Base-by-base conservation (phyloP, 1,140 invertebrate species). In the Aphis craccivora region DNA sequence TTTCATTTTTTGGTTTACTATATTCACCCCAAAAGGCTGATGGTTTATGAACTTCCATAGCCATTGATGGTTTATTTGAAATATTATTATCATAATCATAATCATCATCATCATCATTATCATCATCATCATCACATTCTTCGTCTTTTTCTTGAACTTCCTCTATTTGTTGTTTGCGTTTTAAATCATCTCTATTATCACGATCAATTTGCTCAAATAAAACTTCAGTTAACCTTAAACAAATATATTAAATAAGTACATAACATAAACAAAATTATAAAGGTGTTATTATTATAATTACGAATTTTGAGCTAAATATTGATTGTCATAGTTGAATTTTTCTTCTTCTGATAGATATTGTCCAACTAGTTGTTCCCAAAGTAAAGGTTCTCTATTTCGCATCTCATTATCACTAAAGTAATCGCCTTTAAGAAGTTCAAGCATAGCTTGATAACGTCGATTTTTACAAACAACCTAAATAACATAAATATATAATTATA, bases 401-500 rank as follows among this genome's bases (percentile, higher is more conserved):
- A 99, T 99, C 96, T 98, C 97, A 93, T 96, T 96, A 95, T 99
- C 98, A 95, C 97, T 98, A 94, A 99, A 99, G 95, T 99, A 99
- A 45, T 96, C 96, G 76, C 97, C 96, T 93, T 97, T 96, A 81
- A 98, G 95, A 81, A 99, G 95, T 94, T 96, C 96, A 94, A 98
- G 96, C 94, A 99, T 95, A 22, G 98, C 98, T 95, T 97, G 96
- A 95, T 97, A 99, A 87, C 98, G 96, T 94, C 98, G 96, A 95
- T 99, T 98, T 95, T 97, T 98, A 0, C 97, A 95, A 94, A 96
- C 96, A n/a, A 96, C 96, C 94, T 95, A 95, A 90, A 30, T 40
- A 84, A 92, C 25, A 83, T 23, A 45, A 45, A 81, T 45, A 81
- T 14, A n/a, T 53, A 51, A 43, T 35, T 22, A 22, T 91, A 48